phyloP scores from a whole-genome alignment of 1,140 invertebrate genomes.

The Monomorium pharaonis region DNA sequence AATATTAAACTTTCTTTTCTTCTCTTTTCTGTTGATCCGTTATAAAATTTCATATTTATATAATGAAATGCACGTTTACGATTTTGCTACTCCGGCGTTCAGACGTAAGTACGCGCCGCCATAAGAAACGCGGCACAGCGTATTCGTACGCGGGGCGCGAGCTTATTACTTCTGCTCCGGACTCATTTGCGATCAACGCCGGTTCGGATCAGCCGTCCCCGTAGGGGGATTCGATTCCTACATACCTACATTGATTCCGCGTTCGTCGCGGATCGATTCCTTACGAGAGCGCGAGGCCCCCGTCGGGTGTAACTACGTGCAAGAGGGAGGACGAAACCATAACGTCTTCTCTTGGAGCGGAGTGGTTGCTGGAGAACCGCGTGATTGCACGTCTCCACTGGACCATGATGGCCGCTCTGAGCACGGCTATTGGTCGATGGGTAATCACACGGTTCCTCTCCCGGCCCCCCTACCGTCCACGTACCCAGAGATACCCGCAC shows the following conservation, averaged over 20 bases:
- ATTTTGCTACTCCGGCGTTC: neutral
- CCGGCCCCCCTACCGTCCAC: slow-evolving; percentile 27
- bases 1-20: neutral
- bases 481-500: slow-evolving; percentile 64
- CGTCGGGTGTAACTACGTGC: slow-evolving; percentile 40
- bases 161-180: neutral
- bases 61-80: neutral
- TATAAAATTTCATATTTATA: neutral
- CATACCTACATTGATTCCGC: neutral
- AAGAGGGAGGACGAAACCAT: slow-evolving; percentile 53
- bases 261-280: neutral
- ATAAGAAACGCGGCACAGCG: no score
- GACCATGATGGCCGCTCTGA: slow-evolving; percentile 79
- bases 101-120: no score
- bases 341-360: slow-evolving; percentile 40
- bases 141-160: neutral
- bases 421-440: slow-evolving; percentile 77
- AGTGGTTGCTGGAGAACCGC: slow-evolving; percentile 70
- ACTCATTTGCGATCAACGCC: slow-evolving; percentile 29
- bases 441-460: slow-evolving; percentile 75
- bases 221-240: neutral
- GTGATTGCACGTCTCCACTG: slow-evolving; percentile 79
- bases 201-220: slow-evolving; percentile 6
- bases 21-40: neutral
- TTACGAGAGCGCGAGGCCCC: neutral